phyloP scores from a whole-genome alignment of 2,113 vertebrate species.

The Marmota monax region DNA sequence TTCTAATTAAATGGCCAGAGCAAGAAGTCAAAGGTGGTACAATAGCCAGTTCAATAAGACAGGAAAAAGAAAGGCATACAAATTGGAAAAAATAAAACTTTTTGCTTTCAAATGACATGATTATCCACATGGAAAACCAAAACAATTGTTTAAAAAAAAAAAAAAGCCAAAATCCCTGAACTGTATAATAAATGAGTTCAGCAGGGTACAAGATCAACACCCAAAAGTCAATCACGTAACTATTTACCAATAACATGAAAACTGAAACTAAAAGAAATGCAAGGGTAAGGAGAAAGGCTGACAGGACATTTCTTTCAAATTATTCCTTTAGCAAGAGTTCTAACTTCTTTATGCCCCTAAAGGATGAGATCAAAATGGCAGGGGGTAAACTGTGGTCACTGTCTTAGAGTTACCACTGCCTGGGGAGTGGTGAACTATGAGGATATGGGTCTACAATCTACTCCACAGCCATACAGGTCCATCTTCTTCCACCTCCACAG shows the following conservation, averaged over 20 bases:
- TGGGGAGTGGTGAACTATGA: neutral
- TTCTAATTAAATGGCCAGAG: neutral
- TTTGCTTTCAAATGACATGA: constrained; percentile 4
- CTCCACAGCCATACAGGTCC: neutral
- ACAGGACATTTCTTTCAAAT: neutral
- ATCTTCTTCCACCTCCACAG: neutral
- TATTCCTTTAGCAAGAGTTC: neutral
- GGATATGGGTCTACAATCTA: neutral
- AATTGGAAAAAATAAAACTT: neutral
- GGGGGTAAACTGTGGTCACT: neutral
- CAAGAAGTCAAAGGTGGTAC: neutral
- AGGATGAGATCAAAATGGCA: neutral
- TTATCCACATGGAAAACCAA: neutral
- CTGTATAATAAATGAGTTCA: neutral
- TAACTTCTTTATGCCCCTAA: neutral
- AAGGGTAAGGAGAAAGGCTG: neutral
- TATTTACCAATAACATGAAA: neutral
- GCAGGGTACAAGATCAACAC: neutral
- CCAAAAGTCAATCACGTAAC: neutral
- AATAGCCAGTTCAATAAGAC: neutral
- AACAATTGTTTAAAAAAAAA: neutral
- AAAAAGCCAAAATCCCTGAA: neutral
- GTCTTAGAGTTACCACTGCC: neutral
- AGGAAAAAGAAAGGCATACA: neutral
- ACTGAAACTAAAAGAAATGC: neutral